Percentiles rank a stretch among this genome's conserved stretches.
phyloP scores from a whole-genome alignment of 2,888 invertebrate genomes.

The Fissipunctia ypsillon region DNA sequence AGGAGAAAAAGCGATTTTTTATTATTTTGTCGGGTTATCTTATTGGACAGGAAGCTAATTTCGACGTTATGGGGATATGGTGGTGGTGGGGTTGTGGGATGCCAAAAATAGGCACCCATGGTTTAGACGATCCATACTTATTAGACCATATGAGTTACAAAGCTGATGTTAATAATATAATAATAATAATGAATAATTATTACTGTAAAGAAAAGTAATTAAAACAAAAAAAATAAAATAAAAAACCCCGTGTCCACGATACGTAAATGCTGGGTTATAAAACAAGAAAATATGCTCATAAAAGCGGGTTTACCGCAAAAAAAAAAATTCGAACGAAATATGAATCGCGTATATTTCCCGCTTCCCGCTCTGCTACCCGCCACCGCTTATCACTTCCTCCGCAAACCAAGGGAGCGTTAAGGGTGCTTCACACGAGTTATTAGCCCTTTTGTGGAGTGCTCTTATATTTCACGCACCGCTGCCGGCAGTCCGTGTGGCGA shows the following conservation, averaged over 20 bases:
- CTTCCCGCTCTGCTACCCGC: constrained; percentile 50
- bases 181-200: neutral
- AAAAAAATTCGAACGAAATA: neutral
- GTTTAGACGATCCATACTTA: too few relatives aligned
- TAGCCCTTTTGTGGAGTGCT: constrained; percentile 86
- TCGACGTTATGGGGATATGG: neutral
- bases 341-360: neutral
- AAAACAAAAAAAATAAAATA: neutral
- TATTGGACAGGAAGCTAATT: neutral
- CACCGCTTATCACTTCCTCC: constrained; percentile 53
- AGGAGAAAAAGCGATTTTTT: constrained; percentile 58
- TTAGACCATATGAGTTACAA: too few relatives aligned
- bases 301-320: too few relatives aligned
- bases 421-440: constrained; percentile 89
- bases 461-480: constrained; percentile 85
- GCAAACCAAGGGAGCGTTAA: constrained; percentile 74
- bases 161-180: too few relatives aligned
- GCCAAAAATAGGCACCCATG: too few relatives aligned
- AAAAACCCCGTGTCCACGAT: neutral
- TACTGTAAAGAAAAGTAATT: neutral
- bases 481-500: constrained; percentile 75
- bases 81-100: too few relatives aligned
- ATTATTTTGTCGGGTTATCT: neutral
- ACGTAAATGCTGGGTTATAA: neutral
- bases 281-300: neutral